Base-by-base conservation (phyloP, 2,888 invertebrate genomes). In the Drosophila greeni region DNA sequence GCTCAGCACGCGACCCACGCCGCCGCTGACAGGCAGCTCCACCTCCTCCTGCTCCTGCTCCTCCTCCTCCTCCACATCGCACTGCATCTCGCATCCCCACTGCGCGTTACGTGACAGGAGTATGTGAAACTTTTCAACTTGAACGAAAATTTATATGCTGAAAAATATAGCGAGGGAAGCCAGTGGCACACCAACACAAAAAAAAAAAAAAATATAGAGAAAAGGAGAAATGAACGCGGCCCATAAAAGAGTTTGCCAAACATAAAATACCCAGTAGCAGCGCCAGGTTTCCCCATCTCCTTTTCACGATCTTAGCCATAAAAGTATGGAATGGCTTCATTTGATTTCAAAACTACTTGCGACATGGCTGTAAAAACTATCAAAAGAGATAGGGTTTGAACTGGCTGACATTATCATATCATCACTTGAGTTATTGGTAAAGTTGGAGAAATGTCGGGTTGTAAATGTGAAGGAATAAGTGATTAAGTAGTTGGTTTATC, bases 121-220 rank as follows among this genome's bases (percentile, higher is more conserved):
- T 79, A 76, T 79, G 78, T 82, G 78, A 79, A 79, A 82, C 77
- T 79, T 79, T 79, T 80, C 75, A 79, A 71, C 83, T 82, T 79
- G 73, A 76, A 73, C 75, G 66, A 79, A 82, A 80, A 79, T 82
- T 74, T 79, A 79, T 79, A 82, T 70, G 77, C 71, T 74, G 72
- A 70, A 74, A 81, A 72, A 67, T 65, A 68, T 57, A 62, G 56
- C 62, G 40, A 58, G 16, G 47, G 60, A 49, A 64, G 72, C 55
- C 57, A 56, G 43, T 43, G 49, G 33, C 43, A 26, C 31, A 39
- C 51, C 49, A 57, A 55, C 36, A 39, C 37, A 31, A 14, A 33
- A 37, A 34, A 57, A 40, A 43, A 16, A 20, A 9, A 11, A 4
- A 48, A 11, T 3, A 48, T 4, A 6, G 7, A 48, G 42, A 14